A percentile compares a stretch with the other conserved stretches of the same genome.
phyloP scores from a whole-genome alignment of 2,888 invertebrate genomes.

The Torymus auratus region DNA sequence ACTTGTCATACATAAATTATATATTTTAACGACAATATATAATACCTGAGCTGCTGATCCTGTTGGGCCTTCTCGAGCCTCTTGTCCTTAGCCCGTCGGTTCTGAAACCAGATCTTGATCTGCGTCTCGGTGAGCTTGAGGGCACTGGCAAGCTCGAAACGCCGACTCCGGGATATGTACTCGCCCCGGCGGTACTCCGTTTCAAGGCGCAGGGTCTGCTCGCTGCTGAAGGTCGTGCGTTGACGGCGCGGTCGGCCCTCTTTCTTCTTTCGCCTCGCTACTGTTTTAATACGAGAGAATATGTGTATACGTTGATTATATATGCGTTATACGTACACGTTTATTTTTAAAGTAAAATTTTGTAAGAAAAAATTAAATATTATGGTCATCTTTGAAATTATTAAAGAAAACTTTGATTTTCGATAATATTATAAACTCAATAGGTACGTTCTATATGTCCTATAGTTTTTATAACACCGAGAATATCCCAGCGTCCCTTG shows the following conservation, averaged over 20 bases:
- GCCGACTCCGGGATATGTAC: conserved; percentile 91
- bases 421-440: no score
- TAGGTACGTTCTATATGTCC: no score
- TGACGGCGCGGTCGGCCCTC: conserved; percentile 93
- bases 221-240: conserved; percentile 95
- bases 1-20: no score
- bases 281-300: conserved; percentile 76
- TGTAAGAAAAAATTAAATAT: no score
- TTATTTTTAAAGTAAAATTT: no score
- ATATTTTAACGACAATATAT: no score
- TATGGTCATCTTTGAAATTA: no score
- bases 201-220: conserved; percentile 93
- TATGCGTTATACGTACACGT: no score
- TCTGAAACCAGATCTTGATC: conserved; percentile 95
- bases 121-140: conserved; percentile 86
- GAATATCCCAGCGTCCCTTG: no score
- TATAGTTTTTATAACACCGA: no score
- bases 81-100: conserved; percentile 96
- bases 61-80: conserved; percentile 90
- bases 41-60: conserved; percentile 53
- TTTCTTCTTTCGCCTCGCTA: conserved; percentile 90
- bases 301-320: no score
- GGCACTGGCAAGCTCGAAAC: conserved; percentile 87
- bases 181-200: conserved; percentile 94
- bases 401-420: no score